Base-by-base conservation (phyloP, 2,797 vertebrate species). In the Odontamblyopus lacepedii region DNA sequence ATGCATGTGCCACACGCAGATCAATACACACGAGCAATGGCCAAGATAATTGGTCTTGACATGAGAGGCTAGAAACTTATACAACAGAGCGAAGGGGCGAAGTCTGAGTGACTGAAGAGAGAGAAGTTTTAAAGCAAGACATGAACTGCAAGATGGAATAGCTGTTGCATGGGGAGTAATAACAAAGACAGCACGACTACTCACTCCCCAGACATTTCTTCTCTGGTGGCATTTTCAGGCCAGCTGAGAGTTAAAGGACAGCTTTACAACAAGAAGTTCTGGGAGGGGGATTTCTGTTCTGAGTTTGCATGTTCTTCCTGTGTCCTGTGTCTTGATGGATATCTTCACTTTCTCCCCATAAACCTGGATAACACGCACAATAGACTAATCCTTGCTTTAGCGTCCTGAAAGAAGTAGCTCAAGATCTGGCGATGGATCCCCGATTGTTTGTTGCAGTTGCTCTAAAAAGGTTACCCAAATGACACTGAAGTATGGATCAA, bases 11-110 rank as follows among this genome's bases (percentile, higher is more conserved):
- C 79, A 80, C 77, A 79, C 76, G 61, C 72, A 76, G 91, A 93
- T 95, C 94, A 88, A 94, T 94, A 91, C 74, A 55, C 69, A 83
- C 88, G 92, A 93, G 90, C 91, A 91, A 93, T 92, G 89, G 83
- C 68, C 86, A 90, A 92, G 93, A 91, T 87, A 94, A 93, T 92
- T 91, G 93, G 86, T 91, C 90, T 89, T 91, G 93, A 94, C 92
- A 92, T 82, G 56, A 71, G 79, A 83, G 85, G 83, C 71, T 60
- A 59, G 62, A 81, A 84, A 82, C 69, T 70, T 81, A 70, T 66
- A 64, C 78, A 73, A 77, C 61, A 38, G 80, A 70, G 59, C 35
- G 68, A n/a, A 44, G 44, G 30, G 71, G 78, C 51, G 67, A 76
- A 78, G 79, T 81, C 73, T 69, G 71, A 77, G 68, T 73, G 81